Evolutionary conservation across 2,797 vertebrate genomes (phyloP).

Genomic region (Schizopygopsis malacanthus): DNA sequence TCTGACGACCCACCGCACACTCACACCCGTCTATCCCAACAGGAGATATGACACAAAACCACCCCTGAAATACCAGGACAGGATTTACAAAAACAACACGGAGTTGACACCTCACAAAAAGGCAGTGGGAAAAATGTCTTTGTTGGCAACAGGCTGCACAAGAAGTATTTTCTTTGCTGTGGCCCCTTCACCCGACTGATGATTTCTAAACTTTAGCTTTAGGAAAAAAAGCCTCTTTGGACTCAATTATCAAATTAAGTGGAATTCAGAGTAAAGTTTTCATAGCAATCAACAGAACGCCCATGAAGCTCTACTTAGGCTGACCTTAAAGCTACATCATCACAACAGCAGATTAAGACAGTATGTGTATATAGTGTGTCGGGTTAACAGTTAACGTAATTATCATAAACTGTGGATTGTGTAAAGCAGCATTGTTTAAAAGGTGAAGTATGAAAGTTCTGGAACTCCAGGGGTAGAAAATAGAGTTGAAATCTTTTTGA

Average conservation of each 20-base stretch:
- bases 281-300: constrained; percentile 64
- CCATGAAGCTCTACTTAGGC: constrained; percentile 51
- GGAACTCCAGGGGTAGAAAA: neutral
- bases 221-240: constrained; percentile 62
- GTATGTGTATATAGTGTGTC: neutral
- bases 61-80: constrained; percentile 46
- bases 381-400: neutral
- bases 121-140: constrained; percentile 30
- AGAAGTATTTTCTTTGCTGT: constrained; percentile 38
- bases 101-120: constrained; percentile 23
- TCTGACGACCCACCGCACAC: constrained; percentile 69
- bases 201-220: constrained; percentile 48
- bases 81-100: constrained; percentile 39
- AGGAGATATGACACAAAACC: constrained; percentile 63
- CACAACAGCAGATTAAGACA: neutral
- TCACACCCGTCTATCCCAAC: constrained; percentile 58
- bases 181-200: constrained; percentile 14
- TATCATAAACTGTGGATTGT: neutral
- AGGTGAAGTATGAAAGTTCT: neutral
- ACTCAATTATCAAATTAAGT: constrained; percentile 78
- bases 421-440: neutral
- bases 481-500: neutral
- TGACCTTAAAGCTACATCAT: neutral
- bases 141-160: neutral
- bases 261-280: constrained; percentile 63